These are phyloP conservation scores for Drosophila mayri DNA, from an alignment of 1,140 invertebrate genomes.

Conservation along the genomic window DNA sequence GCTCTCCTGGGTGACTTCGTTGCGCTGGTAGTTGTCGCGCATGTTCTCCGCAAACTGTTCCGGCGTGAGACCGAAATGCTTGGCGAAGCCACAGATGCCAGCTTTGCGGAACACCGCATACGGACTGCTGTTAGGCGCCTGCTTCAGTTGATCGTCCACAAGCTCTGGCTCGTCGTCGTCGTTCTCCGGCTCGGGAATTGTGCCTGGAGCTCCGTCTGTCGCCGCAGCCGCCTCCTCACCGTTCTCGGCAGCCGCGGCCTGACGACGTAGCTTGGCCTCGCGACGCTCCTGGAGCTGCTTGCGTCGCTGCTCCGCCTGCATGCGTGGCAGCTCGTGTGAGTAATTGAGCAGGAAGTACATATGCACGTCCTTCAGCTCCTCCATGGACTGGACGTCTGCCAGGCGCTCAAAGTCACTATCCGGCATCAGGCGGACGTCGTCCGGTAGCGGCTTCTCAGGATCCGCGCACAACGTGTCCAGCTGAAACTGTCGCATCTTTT, in stretches of 20 bases:
- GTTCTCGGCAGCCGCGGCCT: conserved; percentile 85
- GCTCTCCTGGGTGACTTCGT: conserved; percentile 97
- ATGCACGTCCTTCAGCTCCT: conserved; percentile 97
- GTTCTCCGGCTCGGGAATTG: conserved; percentile 85
- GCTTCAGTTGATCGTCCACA: conserved; percentile 89
- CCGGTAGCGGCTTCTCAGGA: conserved; percentile 92
- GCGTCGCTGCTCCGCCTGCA: conserved; percentile 90
- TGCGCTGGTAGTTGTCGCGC: conserved; percentile 97
- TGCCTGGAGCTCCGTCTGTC: conserved; percentile 36
- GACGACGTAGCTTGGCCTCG: conserved; percentile 84
- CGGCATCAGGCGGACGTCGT: conserved; percentile 92
- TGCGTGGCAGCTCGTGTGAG: conserved; percentile 92
- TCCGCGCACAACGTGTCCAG: conserved; percentile 93
- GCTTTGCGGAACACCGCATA: conserved; percentile 95
- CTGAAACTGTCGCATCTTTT: conserved; percentile 97
- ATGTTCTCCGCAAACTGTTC: conserved; percentile 99
- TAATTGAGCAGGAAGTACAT: conserved; percentile 98
- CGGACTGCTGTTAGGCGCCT: conserved; percentile 93
- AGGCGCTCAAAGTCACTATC: conserved; percentile 95
- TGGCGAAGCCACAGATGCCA: conserved; percentile 94
- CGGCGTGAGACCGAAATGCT: conserved; percentile 97
- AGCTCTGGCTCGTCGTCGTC: conserved; percentile 87
- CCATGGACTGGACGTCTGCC: conserved; percentile 92
- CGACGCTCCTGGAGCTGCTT: conserved; percentile 88
- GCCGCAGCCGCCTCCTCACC: conserved; percentile 85